phyloP scores from a whole-genome alignment of 1,140 invertebrate species.

The Papilio machaon region DNA sequence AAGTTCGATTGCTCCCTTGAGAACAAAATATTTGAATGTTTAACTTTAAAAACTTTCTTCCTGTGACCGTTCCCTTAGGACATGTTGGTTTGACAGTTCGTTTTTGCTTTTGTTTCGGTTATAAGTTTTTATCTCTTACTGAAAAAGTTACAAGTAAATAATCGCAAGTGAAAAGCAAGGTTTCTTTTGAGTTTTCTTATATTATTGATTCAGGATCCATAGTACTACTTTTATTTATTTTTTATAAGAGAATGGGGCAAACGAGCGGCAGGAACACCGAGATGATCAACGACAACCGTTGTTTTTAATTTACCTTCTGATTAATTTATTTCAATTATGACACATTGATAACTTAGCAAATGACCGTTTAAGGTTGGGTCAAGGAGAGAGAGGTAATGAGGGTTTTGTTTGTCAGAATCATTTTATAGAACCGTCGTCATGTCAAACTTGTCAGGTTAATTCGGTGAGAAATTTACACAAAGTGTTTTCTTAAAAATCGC shows the following conservation, averaged over 20 bases:
- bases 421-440: conserved; percentile 45
- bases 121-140: background rate
- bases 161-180: background rate
- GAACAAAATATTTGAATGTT: background rate
- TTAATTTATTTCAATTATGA: no score
- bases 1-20: background rate
- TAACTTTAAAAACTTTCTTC: background rate
- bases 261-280: no score
- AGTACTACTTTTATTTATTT: background rate
- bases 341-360: conserved; percentile 22
- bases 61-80: background rate
- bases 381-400: conserved; percentile 45
- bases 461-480: conserved; percentile 44
- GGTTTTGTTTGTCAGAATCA: conserved; percentile 59
- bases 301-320: no score
- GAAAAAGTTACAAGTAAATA: background rate
- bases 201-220: background rate
- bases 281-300: no score
- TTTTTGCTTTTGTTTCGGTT: background rate
- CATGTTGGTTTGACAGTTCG: background rate
- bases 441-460: conserved; percentile 50
- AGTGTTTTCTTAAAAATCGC: conserved; percentile 46
- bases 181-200: background rate
- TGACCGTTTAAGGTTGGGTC: conserved; percentile 36
- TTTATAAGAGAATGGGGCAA: no score